Conservation (phyloP, 1,140 invertebrate species). For the Euglossa dilemma region DNA sequence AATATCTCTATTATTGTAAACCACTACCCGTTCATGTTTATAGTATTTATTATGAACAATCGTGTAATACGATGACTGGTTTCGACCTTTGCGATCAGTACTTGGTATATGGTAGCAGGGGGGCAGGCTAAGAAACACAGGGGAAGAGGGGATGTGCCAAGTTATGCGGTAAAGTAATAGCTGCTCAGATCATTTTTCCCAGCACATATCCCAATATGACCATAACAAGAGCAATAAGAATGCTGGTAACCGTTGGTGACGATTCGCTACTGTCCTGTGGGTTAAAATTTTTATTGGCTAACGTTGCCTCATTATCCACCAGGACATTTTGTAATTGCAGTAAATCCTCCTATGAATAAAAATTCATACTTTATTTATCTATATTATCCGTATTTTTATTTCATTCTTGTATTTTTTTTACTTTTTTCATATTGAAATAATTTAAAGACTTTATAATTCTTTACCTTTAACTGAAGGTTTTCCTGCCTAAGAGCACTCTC, state of each 20-base stretch:
- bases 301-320: slow-evolving; percentile 71
- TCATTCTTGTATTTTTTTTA: not conserved
- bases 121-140: slow-evolving; percentile 75
- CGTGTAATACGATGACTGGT: slow-evolving; percentile 62
- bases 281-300: slow-evolving; percentile 69
- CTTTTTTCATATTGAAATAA: not conserved
- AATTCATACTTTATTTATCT: not conserved
- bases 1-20: slow-evolving; percentile 61
- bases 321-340: slow-evolving; percentile 76
- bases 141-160: slow-evolving; percentile 71
- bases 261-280: slow-evolving; percentile 72
- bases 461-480: slow-evolving; percentile 91
- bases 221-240: slow-evolving; percentile 77
- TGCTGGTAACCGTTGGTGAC: slow-evolving; percentile 67
- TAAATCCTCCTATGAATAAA: slow-evolving; percentile 76
- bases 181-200: slow-evolving; percentile 81
- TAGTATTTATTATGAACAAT: slow-evolving; percentile 68
- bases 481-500: slow-evolving; percentile 90
- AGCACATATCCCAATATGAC: slow-evolving; percentile 78
- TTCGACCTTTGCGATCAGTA: slow-evolving; percentile 53
- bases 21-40: slow-evolving; percentile 66
- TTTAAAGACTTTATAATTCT: slow-evolving; percentile 12
- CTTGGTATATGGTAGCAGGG: slow-evolving; percentile 72
- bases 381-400: not conserved
- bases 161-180: slow-evolving; percentile 69